phyloP scores from a whole-genome alignment of 2,797 vertebrate species.

The Leucoraja ocellata region DNA sequence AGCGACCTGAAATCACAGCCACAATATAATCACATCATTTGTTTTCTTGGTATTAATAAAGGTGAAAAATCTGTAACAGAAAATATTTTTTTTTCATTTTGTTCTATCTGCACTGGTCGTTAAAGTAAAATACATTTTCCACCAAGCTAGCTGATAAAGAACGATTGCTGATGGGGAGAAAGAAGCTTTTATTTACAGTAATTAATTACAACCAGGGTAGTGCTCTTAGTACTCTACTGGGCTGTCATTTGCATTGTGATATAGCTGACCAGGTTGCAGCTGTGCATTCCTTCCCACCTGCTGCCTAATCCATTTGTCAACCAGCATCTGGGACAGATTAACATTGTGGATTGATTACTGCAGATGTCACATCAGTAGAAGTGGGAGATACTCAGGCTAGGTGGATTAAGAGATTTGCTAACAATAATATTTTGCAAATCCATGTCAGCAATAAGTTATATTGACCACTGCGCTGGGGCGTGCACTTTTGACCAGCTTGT shows the following conservation, averaged over 20 bases:
- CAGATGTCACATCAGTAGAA: background rate
- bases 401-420: background rate
- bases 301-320: background rate
- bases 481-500: background rate
- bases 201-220: background rate
- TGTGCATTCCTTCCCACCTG: background rate
- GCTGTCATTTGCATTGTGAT: background rate
- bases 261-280: background rate
- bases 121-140: background rate
- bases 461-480: background rate
- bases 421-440: background rate
- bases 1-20: background rate
- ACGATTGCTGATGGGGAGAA: background rate
- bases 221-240: background rate
- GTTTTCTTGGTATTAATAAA: background rate
- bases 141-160: background rate
- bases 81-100: background rate
- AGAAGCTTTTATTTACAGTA: background rate
- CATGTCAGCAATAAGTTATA: background rate
- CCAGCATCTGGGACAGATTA: background rate
- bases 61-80: background rate
- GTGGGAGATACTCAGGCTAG: too few species aligned
- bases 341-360: conserved; percentile 20
- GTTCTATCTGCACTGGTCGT: background rate
- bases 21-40: background rate